These are phyloP conservation scores for chimpanzee (Pan troglodytes) DNA, from an alignment of 2,113 vertebrate genomes.

Conservation along the genomic window NHGRI_mPanTro3-v2.1_pri NC_072408.2:25773501-25774000, in stretches of 20 bases:
- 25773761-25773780: not conserved
- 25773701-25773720: not conserved
- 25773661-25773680: not conserved
- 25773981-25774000: not conserved
- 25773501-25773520: not conserved
- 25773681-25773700: not conserved
- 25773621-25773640: not conserved
- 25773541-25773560: not conserved
- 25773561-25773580: not conserved
- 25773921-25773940: constrained; percentile 1
- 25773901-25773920: not conserved
- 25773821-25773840: not conserved
- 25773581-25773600: not conserved
- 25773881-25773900: not conserved
- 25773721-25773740: not conserved
- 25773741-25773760: not conserved
- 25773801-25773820: not conserved
- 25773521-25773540: not conserved
- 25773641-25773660: not conserved
- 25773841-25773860: not conserved
- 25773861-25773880: not conserved
- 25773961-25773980: not conserved
- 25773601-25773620: not conserved
- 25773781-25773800: not conserved
- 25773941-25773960: not conserved